Evolutionary conservation across 64 coral and sea anemone genomes (phyloP), one percentile per base, ranked within the genome.

Genomic region (Trachythela sp.): DNA sequence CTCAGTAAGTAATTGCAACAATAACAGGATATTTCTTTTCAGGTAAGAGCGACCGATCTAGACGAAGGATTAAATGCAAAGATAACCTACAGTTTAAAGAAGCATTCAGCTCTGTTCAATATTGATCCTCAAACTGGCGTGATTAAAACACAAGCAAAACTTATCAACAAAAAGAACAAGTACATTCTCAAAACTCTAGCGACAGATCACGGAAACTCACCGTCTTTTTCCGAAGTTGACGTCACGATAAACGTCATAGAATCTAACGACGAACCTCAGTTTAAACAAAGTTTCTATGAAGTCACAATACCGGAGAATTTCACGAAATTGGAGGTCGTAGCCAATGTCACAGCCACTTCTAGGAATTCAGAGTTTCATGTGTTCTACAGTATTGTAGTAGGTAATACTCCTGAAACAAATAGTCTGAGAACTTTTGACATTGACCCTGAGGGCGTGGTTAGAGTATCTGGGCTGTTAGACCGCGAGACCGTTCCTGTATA

Each of bases 61-160:
- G 95, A 97, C 71, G 91, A 88, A 13, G 95, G 95, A 26, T 83
- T 64, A 10, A 97, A 97, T 60, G 90, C 95, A 26, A 36, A 88
- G 0, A 94, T 97, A 88, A 91, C 59, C 0, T 97, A 94, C 68
- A 92, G 8, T 49, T 77, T 87, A 77, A 20, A 91, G 71, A 83
- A 83, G 40, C 84, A 27, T 22, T 94, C 92, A 36, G 8, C 37
- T 9, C 77, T 89, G 36, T 97, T 97, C 48, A 17, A 50, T 1
- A 97, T 97, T 48, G 92, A 92, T 3, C 92, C 89, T 83, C 39
- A 40, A 20, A 93, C 96, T 18, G 96, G 96, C 14, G 83, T 92
- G 29, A 95, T 99, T 31, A 93, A 48, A 36, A 94, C 91, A 40
- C 89, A 87, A 87, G 39, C 64, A 68, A 41, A 35, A 8, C 60